These are phyloP conservation scores for Sisor rabdophorus DNA, from an alignment of 2,113 vertebrate genomes.

Conservation along the genomic window DNA sequence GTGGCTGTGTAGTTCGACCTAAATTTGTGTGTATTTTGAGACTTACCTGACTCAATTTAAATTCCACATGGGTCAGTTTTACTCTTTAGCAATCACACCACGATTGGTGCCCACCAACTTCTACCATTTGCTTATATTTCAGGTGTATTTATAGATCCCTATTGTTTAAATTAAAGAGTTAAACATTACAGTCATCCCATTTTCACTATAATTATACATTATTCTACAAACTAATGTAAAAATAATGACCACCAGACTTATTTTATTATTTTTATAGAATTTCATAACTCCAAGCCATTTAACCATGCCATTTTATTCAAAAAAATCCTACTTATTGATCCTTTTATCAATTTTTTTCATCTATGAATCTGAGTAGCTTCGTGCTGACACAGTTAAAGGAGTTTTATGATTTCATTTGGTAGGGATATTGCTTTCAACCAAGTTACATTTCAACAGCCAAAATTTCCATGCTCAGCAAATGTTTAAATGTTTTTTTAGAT, in stretches of 20 bases:
- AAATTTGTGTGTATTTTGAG: too few relatives aligned
- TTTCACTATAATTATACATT: too few relatives aligned
- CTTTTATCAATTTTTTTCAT: background rate
- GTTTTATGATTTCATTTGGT: conserved; percentile 17
- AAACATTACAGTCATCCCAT: background rate
- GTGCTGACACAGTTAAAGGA: conserved; percentile 8
- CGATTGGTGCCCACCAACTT: too few relatives aligned
- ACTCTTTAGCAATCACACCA: too few relatives aligned
- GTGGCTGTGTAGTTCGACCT: too few relatives aligned
- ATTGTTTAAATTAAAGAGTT: background rate
- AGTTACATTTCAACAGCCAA: conserved; percentile 17
- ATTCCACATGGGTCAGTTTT: too few relatives aligned
- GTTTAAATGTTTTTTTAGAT: conserved; percentile 18
- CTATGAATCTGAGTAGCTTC: background rate
- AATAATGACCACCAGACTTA: background rate
- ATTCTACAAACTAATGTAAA: too few relatives aligned
- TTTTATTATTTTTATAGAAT: background rate
- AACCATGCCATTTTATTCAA: too few relatives aligned
- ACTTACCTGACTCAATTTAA: too few relatives aligned
- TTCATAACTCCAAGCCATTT: conserved; percentile 3
- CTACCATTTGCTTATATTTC: too few relatives aligned
- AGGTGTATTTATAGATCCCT: background rate
- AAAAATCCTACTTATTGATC: background rate
- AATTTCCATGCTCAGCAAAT: conserved; percentile 7
- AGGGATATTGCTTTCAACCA: background rate